Base-by-base conservation (phyloP, 2,113 vertebrate genomes). In the Sterrhoptilus dennistouni region DNA sequence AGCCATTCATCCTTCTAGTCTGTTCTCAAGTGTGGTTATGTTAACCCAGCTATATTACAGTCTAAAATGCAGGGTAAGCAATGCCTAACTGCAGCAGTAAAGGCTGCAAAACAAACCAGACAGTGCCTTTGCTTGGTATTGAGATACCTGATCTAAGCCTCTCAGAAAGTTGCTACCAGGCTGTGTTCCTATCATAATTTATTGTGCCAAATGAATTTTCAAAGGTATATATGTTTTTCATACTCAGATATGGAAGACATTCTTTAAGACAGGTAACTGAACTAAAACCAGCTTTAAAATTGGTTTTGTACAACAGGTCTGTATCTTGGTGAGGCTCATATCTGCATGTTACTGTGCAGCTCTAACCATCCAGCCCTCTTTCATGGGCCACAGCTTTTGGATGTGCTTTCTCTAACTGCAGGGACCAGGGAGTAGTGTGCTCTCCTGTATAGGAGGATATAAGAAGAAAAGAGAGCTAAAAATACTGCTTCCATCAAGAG, bases 391-490 rank as follows among this genome's bases (percentile, higher is more conserved):
- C 33, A 59, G 47, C 28, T 83, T 91, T 75, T 45, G 38, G 29
- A 50, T 40, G 14, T 47, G 18, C 47, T 74, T 64, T 66, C 50
- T 70, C 23, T 64, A 75, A 20, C 40, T 93, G 50, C 45, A 71
- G 36, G 12, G 18, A 4, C 12, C 50, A 68, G 23, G 44, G 14
- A 89, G 12, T 23, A 47, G 12, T 23, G n/a, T 72, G n/a, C 45
- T 80, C 29, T 77, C 45, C 15, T 57, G 3, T 18, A 13, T 1
- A 57, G 35, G 44, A 85, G 45, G 38, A 24, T 42, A 33, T 35
- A 83, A 88, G 66, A 84, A 77, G 38, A 75, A 87, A 75, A 93
- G 11, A 16, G 57, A 87, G 36, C 33, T 87, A 74, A 87, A 90
- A 77, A 47, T 35, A 66, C 40, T 64, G 17, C 40, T 85, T 72